These are phyloP conservation scores for Cephus rjabovi DNA, from an alignment of 2,888 invertebrate species.

Conservation along the genomic window DNA sequence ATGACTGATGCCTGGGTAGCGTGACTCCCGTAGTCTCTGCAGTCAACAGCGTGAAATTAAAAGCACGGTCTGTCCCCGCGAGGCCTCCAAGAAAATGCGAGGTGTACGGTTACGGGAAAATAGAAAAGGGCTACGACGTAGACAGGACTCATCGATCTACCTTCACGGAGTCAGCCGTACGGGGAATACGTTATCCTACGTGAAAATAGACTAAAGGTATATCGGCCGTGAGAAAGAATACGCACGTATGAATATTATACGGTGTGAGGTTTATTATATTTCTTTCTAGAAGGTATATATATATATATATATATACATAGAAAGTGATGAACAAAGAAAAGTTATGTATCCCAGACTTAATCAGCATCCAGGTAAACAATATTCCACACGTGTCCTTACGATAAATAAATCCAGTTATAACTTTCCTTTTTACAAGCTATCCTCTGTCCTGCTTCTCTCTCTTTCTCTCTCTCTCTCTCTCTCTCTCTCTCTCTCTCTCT, in stretches of 20 bases:
- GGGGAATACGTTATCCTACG: slow-evolving; percentile 1
- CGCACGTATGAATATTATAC: background rate
- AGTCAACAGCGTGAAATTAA: slow-evolving; percentile 49
- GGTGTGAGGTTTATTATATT: too few relatives aligned
- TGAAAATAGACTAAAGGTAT: background rate
- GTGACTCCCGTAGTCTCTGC: slow-evolving; percentile 35
- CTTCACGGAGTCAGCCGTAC: slow-evolving; percentile 8
- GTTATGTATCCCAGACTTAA: background rate
- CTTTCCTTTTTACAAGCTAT: slow-evolving; percentile 16
- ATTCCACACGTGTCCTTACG: slow-evolving; percentile 21
- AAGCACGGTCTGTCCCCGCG: slow-evolving; percentile 37
- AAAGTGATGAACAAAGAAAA: background rate
- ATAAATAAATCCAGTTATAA: slow-evolving; percentile 32
- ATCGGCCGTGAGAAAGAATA: background rate
- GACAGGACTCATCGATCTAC: slow-evolving; percentile 35
- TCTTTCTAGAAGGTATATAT: background rate
- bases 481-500: too few relatives aligned
- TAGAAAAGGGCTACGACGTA: slow-evolving; percentile 18
- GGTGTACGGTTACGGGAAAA: slow-evolving; percentile 26
- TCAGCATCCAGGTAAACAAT: slow-evolving; percentile 8
- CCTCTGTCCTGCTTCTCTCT: background rate
- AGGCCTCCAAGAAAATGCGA: slow-evolving; percentile 25
- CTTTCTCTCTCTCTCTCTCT: slow-evolving; percentile 8
- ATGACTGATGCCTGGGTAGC: slow-evolving; percentile 42
- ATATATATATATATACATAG: background rate